A percentile compares a stretch with the other conserved stretches of the same genome.
phyloP scores from a whole-genome alignment of 1,140 invertebrate genomes.

The Diabrotica virgifera region DNA sequence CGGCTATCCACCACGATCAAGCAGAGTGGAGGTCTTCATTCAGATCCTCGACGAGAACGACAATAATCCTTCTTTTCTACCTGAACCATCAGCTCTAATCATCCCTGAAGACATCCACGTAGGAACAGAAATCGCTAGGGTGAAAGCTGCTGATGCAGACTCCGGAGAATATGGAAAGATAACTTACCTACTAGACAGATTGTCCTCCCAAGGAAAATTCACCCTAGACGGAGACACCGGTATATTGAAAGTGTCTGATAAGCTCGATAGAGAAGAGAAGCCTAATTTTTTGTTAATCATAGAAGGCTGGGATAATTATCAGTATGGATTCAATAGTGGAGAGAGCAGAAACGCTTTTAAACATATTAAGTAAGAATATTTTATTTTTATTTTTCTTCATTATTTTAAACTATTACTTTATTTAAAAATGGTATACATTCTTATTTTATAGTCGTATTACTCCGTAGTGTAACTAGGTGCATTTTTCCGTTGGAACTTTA shows the following conservation, averaged over 20 bases:
- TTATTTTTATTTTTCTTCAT: background rate
- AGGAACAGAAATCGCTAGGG: conserved; percentile 69
- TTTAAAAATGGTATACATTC: too few species aligned
- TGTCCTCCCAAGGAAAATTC: conserved; percentile 82
- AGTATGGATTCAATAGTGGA: conserved; percentile 84
- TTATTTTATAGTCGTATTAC: too few species aligned
- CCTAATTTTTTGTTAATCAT: conserved; percentile 77
- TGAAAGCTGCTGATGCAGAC: conserved; percentile 82
- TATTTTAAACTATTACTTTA: too few species aligned
- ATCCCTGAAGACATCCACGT: conserved; percentile 74
- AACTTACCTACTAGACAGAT: conserved; percentile 82
- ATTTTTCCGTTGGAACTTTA: too few species aligned
- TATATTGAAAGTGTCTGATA: conserved; percentile 72
- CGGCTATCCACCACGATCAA: conserved; percentile 70
- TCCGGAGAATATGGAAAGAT: conserved; percentile 86
- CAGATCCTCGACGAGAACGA: conserved; percentile 90
- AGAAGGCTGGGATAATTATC: conserved; percentile 94
- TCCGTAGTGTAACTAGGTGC: too few species aligned
- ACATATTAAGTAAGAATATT: conserved; percentile 67
- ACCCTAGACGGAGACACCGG: conserved; percentile 83
- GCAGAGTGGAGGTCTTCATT: conserved; percentile 65
- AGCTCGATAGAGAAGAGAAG: conserved; percentile 78
- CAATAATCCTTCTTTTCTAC: conserved; percentile 84
- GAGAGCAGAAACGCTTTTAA: conserved; percentile 91
- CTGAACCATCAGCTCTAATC: conserved; percentile 66